phyloP scores from a whole-genome alignment of 2,113 vertebrate species.

The Tychaedon coryphoeus region DNA sequence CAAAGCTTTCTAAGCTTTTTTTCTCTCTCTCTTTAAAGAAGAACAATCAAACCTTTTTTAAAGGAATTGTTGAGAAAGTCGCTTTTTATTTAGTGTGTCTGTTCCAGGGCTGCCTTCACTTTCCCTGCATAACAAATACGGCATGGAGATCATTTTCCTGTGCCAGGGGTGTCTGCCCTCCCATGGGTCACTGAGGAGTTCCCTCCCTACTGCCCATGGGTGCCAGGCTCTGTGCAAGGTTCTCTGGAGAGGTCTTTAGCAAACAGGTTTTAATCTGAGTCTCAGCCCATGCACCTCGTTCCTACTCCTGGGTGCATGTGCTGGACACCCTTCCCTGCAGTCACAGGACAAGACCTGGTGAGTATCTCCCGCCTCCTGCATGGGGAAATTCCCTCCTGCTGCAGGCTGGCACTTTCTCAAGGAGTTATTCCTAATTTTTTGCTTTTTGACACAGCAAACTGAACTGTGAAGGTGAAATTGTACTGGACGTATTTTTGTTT shows the following conservation, averaged over 20 bases:
- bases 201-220: neutral
- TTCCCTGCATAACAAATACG: neutral
- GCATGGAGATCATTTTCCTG: neutral
- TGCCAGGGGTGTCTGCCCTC: neutral
- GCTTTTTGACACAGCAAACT: neutral
- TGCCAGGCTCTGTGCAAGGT: neutral
- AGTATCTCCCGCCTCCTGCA: neutral
- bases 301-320: fast-evolving
- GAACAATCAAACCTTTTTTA: neutral
- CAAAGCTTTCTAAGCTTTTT: neutral
- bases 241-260: neutral
- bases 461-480: neutral
- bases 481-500: neutral
- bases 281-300: fast-evolving
- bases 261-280: neutral
- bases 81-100: neutral
- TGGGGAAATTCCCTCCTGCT: fast-evolving
- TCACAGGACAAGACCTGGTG: neutral
- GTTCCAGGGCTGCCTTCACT: neutral
- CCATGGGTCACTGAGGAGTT: neutral
- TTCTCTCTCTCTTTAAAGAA: neutral
- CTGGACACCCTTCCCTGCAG: neutral
- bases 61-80: neutral
- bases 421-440: neutral
- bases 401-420: neutral